phyloP scores from a whole-genome alignment of 2,113 vertebrate species.

The Crocuta crocuta region DNA sequence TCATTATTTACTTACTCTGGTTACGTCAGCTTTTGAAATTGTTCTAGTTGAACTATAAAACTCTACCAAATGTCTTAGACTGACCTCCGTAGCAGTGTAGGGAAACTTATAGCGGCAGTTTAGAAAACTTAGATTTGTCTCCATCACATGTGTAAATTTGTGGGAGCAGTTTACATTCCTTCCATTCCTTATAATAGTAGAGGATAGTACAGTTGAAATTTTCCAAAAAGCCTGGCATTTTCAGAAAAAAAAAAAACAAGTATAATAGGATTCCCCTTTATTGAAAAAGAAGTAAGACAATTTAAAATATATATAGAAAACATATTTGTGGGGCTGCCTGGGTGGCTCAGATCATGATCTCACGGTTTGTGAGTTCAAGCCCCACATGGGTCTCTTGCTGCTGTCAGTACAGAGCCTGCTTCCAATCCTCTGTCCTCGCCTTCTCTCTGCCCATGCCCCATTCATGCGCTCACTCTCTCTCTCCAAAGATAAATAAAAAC shows the following conservation, averaged over 20 bases:
- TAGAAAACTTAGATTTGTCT: background rate
- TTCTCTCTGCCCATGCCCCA: no score
- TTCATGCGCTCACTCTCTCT: no score
- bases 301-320: background rate
- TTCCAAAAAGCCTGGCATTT: background rate
- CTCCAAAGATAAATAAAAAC: no score
- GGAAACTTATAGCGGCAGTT: background rate
- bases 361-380: no score
- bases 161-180: background rate
- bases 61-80: background rate
- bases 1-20: slow-evolving; percentile 14
- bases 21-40: background rate
- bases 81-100: background rate
- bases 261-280: background rate
- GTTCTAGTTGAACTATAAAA: background rate
- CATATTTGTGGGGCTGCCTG: background rate
- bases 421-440: no score
- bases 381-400: no score
- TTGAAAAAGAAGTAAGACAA: background rate
- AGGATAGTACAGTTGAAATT: background rate
- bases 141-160: background rate
- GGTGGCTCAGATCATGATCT: no score
- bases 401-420: no score
- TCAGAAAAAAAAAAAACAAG: background rate
- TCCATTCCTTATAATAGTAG: background rate